These are phyloP conservation scores for Erpobdella octoculata DNA, from an alignment of 2,888 invertebrate genomes.

Conservation along the genomic window DNA sequence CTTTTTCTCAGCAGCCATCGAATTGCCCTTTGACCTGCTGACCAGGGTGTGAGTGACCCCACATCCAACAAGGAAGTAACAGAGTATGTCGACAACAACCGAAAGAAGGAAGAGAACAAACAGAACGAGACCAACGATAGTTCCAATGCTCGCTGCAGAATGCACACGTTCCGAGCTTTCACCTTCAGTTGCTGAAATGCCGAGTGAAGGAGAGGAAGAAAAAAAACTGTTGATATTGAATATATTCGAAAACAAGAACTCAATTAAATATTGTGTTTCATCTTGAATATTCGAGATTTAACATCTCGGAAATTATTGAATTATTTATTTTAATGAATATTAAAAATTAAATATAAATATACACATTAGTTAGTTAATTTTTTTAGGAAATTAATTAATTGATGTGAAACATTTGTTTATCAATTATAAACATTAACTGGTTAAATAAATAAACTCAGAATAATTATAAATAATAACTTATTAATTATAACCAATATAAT, in stretches of 20 bases:
- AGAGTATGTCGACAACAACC: conserved; percentile 22
- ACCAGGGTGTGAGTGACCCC: conserved; percentile 23
- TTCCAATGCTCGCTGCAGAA: neutral
- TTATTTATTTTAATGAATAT: too few relatives aligned
- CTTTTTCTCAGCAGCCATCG: conserved; percentile 10
- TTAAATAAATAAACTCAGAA: too few relatives aligned
- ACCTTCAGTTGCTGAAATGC: neutral
- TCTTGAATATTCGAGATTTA: too few relatives aligned
- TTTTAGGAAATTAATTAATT: too few relatives aligned
- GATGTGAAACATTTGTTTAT: too few relatives aligned
- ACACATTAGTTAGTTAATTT: too few relatives aligned
- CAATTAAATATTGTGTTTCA: neutral
- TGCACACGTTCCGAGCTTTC: neutral
- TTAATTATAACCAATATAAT: too few relatives aligned
- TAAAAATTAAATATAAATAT: too few relatives aligned
- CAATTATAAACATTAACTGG: too few relatives aligned
- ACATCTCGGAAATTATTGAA: too few relatives aligned
- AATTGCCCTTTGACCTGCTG: neutral
- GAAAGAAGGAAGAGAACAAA: conserved; percentile 1
- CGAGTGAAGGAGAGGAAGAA: neutral
- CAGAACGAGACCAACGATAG: neutral
- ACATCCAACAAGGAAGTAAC: conserved; percentile 23
- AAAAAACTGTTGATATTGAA: conserved; percentile 10
- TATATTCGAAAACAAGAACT: too few relatives aligned
- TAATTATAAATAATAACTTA: too few relatives aligned